Evolutionary conservation across 2,113 vertebrate species (phyloP).

Genomic region (Rallus limicola): DNA sequence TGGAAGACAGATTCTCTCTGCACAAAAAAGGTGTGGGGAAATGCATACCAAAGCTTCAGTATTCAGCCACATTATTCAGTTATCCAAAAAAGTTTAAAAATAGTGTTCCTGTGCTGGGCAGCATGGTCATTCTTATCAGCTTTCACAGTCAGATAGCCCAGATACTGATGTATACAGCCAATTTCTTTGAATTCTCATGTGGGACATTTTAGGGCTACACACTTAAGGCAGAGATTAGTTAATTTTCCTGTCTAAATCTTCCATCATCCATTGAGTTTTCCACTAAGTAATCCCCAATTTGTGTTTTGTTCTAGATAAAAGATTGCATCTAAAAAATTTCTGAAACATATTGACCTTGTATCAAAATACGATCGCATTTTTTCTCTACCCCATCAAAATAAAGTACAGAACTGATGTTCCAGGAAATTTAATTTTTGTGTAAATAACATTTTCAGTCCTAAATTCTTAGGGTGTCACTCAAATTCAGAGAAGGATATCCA

Average conservation of each 20-base stretch:
- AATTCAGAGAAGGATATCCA: neutral
- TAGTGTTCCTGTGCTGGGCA: neutral
- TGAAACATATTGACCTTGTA: neutral
- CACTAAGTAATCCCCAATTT: neutral
- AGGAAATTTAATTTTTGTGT: neutral
- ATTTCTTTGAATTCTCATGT: neutral
- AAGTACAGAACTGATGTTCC: neutral
- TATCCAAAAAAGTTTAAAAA: neutral
- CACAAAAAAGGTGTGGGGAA: slow-evolving; percentile 10
- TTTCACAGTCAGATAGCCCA: neutral
- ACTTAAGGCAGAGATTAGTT: neutral
- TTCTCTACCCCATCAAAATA: neutral
- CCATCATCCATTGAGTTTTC: neutral
- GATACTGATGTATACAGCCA: neutral
- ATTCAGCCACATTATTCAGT: neutral
- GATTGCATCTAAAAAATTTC: neutral
- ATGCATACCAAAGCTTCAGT: neutral
- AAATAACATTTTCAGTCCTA: neutral
- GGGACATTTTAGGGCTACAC: neutral
- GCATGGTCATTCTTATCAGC: neutral
- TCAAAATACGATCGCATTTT: neutral
- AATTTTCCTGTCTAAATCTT: neutral
- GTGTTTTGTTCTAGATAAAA: neutral
- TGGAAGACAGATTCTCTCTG: neutral
- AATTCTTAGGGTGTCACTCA: neutral